Base-by-base conservation (phyloP, 2,888 invertebrate species). In the Ceriagrion tenellum region DNA sequence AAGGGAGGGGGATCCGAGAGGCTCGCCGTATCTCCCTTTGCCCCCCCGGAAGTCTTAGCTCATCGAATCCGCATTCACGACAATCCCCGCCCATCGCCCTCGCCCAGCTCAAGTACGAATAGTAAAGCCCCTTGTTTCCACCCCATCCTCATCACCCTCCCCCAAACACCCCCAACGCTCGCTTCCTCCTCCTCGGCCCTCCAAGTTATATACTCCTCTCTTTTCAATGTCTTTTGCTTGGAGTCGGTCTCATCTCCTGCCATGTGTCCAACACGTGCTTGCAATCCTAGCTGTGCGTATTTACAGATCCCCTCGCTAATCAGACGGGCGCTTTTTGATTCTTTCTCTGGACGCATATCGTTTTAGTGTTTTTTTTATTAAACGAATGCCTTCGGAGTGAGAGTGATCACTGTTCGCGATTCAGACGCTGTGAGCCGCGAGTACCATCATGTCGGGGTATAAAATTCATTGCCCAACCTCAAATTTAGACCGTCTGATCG, bases 1-100 rank as follows among this genome's bases (percentile, higher is more conserved):
- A 26, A 23, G 4, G 26, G 26, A 10, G 63, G 35, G 40, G 6
- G 26, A n/a, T 23, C 13, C 63, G 63, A 40, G 59, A 56, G 16
- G 18, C 59, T 35, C 59, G 91, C 63, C 63, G 23, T 69, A 63
- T 63, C 63, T 63, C 40, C 40, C 40, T 63, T 20, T 35, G 20
- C 40, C 40, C 40, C 23, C 91, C 91, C 91, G 91, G 91, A 91
- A 91, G 91, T 91, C 91, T 91, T 91, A 91, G 59, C 40, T 91
- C 91, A 91, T 91, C 91, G 91, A 16, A 91, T 63, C 81, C 81
- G 81, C 30, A 81, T 81, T 81, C 81, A 81, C 13, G 81, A 81
- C 30, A n/a, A 81, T 81, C 81, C 81, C 81, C 30, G 12, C 30
- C 81, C n/a, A 81, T 81, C 47, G 47, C 47, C 81, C 20, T 81